phyloP scores from a whole-genome alignment of 2,113 vertebrate species.

The Poeciliopsis occidentalis region DNA sequence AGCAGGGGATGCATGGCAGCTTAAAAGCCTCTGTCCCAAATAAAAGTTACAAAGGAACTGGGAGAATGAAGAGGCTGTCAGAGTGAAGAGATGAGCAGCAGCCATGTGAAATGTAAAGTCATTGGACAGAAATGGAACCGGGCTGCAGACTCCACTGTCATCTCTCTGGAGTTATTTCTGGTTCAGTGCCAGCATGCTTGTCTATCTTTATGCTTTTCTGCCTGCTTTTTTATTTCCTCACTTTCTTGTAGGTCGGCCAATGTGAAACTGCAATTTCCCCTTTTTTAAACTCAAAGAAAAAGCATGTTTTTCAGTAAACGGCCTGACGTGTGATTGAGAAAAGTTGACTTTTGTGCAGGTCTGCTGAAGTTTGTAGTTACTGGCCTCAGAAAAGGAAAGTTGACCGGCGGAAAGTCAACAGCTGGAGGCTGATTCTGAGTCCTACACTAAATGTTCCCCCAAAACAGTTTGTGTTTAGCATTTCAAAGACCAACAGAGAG shows the following conservation, averaged over 20 bases:
- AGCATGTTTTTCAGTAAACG: conserved; percentile 46
- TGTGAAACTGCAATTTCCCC: conserved; percentile 16
- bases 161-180: conserved; percentile 44
- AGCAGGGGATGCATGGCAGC: conserved; percentile 57
- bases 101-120: conserved; percentile 36
- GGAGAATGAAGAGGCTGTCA: conserved; percentile 49
- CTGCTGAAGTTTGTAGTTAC: conserved; percentile 38
- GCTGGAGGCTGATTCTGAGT: conserved; percentile 45
- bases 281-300: conserved; percentile 32
- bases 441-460: conserved; percentile 52
- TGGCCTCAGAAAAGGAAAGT: conserved; percentile 60
- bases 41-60: conserved; percentile 58
- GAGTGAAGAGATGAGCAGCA: conserved; percentile 56
- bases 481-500: conserved; percentile 45
- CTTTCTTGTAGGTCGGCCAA: conserved; percentile 16
- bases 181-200: conserved; percentile 40
- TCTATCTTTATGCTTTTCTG: conserved; percentile 7
- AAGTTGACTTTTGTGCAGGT: conserved; percentile 39
- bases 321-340: conserved; percentile 43
- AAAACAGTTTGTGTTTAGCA: conserved; percentile 63
- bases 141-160: conserved; percentile 22
- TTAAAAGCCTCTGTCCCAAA: conserved; percentile 75
- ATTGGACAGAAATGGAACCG: conserved; percentile 32
- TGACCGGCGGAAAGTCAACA: conserved; percentile 53
- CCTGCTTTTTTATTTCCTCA: neutral